Evolutionary conservation across 1,140 invertebrate species (phyloP).

Genomic region (Penaeus chinensis): DNA sequence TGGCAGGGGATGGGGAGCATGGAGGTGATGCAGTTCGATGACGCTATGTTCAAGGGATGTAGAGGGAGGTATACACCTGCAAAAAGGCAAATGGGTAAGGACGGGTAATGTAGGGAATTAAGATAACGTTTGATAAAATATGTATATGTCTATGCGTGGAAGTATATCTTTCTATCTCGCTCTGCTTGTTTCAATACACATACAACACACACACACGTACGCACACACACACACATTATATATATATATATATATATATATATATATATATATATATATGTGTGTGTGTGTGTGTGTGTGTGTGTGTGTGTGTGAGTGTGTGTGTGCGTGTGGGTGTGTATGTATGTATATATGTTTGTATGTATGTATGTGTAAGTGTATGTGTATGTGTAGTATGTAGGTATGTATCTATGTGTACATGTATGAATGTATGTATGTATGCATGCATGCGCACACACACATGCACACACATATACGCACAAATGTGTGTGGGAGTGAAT

Average conservation of each 20-base stretch:
- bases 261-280: background rate
- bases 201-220: background rate
- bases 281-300: no score
- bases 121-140: background rate
- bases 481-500: background rate
- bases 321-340: no score
- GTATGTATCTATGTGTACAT: slow-evolving; percentile 32
- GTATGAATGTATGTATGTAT: slow-evolving; percentile 30
- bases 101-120: background rate
- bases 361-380: no score
- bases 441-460: slow-evolving; percentile 10
- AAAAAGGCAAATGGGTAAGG: no score
- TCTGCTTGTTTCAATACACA: background rate
- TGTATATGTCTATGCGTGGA: background rate
- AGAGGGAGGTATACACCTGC: background rate
- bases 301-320: no score
- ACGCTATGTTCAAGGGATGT: no score
- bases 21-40: no score
- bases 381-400: background rate
- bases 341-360: no score
- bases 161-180: background rate
- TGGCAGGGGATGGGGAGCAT: no score
- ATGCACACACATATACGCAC: slow-evolving; percentile 1
- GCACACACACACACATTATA: background rate
- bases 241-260: slow-evolving; percentile 3